These are phyloP conservation scores for Drosophila navojoa DNA, from an alignment of 1,140 invertebrate species.

Conservation along the genomic window DNA sequence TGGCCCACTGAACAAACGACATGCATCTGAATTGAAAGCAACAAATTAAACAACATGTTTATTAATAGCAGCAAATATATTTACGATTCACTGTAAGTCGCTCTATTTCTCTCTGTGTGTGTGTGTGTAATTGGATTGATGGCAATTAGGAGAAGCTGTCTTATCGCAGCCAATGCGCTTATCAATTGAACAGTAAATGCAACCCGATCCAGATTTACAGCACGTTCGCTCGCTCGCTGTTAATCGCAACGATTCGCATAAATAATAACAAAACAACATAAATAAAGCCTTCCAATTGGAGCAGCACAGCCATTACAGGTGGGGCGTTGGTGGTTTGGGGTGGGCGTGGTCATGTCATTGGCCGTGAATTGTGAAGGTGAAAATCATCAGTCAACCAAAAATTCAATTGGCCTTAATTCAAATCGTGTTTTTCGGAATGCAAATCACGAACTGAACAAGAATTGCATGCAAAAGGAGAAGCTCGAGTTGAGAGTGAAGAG, in stretches of 20 bases:
- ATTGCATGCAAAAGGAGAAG: background rate
- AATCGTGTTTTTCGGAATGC: constrained; percentile 21
- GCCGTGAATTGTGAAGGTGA: constrained; percentile 43
- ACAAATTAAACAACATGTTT: constrained; percentile 40
- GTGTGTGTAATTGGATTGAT: background rate
- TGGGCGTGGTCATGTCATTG: constrained; percentile 24
- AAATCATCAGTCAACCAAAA: constrained; percentile 42
- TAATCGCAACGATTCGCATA: background rate
- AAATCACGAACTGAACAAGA: constrained; percentile 29
- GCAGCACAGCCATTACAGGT: constrained; percentile 2
- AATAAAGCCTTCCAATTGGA: background rate
- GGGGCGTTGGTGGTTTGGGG: no score
- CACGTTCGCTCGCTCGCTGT: background rate
- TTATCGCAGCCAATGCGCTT: constrained; percentile 32
- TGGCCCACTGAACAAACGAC: constrained; percentile 42
- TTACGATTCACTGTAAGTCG: constrained; percentile 5
- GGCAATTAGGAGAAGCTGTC: constrained; percentile 33
- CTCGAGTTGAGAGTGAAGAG: background rate
- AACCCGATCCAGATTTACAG: constrained; percentile 9
- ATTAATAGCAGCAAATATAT: constrained; percentile 37
- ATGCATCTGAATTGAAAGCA: constrained; percentile 21
- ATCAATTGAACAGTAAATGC: constrained; percentile 22
- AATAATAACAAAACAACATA: background rate
- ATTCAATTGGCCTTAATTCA: constrained; percentile 33
- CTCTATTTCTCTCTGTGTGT: no score